These are phyloP conservation scores for Eupsittula cactorum DNA, from an alignment of 2,113 vertebrate species.

Conservation along the genomic window DNA sequence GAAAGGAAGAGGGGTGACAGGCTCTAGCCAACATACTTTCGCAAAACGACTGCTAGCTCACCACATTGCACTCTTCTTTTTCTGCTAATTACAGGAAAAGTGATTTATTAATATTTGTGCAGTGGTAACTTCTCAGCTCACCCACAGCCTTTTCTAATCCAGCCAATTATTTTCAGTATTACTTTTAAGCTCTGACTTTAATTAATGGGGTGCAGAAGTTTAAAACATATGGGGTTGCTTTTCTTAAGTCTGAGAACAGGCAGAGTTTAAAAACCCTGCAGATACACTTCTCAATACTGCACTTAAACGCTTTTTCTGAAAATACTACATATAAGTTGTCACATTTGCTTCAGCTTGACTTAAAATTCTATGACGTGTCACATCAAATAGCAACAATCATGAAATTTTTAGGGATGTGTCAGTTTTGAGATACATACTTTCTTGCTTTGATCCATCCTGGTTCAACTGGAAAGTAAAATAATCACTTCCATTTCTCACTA, in stretches of 20 bases:
- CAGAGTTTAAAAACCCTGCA: neutral
- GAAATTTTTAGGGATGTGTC: slow-evolving; percentile 43
- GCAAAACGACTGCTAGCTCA: slow-evolving; percentile 3
- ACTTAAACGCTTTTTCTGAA: neutral
- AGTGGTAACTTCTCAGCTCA: slow-evolving; percentile 55
- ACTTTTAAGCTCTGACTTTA: slow-evolving; percentile 44
- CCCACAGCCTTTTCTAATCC: slow-evolving; percentile 56
- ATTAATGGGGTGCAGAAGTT: slow-evolving; percentile 61
- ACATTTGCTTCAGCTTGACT: slow-evolving; percentile 36
- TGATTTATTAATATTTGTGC: slow-evolving; percentile 65
- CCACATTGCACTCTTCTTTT: slow-evolving; percentile 27
- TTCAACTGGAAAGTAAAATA: slow-evolving; percentile 50
- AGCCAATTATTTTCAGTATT: slow-evolving; percentile 63
- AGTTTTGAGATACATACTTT: slow-evolving; percentile 28
- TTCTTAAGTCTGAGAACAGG: slow-evolving; percentile 32
- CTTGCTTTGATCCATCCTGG: slow-evolving; percentile 32
- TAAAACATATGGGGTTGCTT: slow-evolving; percentile 64
- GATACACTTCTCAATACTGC: neutral
- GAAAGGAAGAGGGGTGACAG: neutral
- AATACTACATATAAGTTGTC: slow-evolving; percentile 4
- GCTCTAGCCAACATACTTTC: neutral
- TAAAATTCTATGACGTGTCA: neutral
- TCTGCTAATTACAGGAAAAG: slow-evolving; percentile 58
- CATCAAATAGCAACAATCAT: slow-evolving; percentile 50
- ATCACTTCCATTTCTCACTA: slow-evolving; percentile 43